Evolutionary conservation across 2,113 vertebrate genomes (phyloP), one percentile per base, ranked within the genome.

Genomic region (Nothoprocta perdicaria): DNA sequence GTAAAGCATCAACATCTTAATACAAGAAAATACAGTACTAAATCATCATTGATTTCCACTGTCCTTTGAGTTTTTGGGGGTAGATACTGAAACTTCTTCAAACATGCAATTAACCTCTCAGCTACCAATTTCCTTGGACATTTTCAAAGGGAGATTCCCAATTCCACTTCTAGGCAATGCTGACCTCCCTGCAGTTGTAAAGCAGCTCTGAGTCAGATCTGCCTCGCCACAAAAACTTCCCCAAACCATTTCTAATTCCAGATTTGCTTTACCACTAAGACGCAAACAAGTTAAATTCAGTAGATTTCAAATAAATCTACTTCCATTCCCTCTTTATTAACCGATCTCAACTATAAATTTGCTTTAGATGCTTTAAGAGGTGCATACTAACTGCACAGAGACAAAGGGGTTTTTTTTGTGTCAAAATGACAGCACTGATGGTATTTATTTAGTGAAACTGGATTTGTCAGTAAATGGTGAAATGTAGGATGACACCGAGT

Each of bases 261-360:
- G 38, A 95, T 63, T 68, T 84, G 61, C 57, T 91, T 86, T 72
- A 79, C 43, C 71, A 68, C 65, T 72, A 71, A 86, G 83, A 84
- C 88, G 52, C 43, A 95, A 95, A 94, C 41, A 95, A 91, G 82
- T 35, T 66, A 91, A 92, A 21, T 92, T 94, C 80, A 84, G 65
- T 14, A 52, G 43, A 67, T 91, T 89, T 92, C 63, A 95, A 90
- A 91, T 88, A 92, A 90, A 85, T 48, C 52, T 86, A 88, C 80
- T 90, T 94, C 90, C 69, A 96, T 92, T 78, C 93, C 82, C 68
- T 45, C 45, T 61, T 91, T 80, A 91, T 91, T 91, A 91, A 91
- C 88, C 65, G 76, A 91, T 93, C 80, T 93, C 22, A 83, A 88
- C 75, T 86, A 68, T 78, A 88, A 89, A 95, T 95, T 78, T 94